Evolutionary conservation across 1,140 invertebrate genomes (phyloP), one percentile per base, ranked within the genome.

Genomic region (Leptestheria dahalacensis): DNA sequence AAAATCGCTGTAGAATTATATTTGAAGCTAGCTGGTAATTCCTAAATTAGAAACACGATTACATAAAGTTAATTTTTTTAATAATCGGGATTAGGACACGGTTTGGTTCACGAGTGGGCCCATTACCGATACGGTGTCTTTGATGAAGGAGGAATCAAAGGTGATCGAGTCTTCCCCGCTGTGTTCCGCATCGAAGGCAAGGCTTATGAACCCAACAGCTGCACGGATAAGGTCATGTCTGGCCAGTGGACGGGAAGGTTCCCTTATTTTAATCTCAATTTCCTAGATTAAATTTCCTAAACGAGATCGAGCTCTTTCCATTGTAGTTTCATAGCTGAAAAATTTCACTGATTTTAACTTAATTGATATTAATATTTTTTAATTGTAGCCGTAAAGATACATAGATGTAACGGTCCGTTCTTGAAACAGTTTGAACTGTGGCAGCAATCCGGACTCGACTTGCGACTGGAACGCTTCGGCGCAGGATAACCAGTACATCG

Each of bases 71-170:
- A 41, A 41, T 41, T 6, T 41, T 41, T 15, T 41, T 9, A 41
- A 9, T 9, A 41, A 15, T 41, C 33, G 6, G 6, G 33, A 41
- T 41, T 41, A 74, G 79, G 70, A 18, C 71, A 75, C 60, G 67
- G 72, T n/a, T 67, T 84, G n/a, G 73, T 80, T 1, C 78, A 76
- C 62, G 77, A 84, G 65, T 84, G 81, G 73, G 77, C 78, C 1
- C 80, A 78, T 66, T 82, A 80, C 65, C 75, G 82, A 0, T 84
- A 82, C 69, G 82, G 82, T 18, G 78, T 84, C 2, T 84, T 84
- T 67, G 80, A 82, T 63, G 82, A 84, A 70, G 74, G 78, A 59
- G 79, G 81, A 2, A 79, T 77, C 61, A 63, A 69, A 23, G 73
- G 74, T 18, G 80, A 83, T 69, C 71, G 73, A 4, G 70, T 81